Evolutionary conservation across 2,888 invertebrate genomes (phyloP), one percentile per base, ranked within the genome.

Genomic region (Lochmaea crataegi): DNA sequence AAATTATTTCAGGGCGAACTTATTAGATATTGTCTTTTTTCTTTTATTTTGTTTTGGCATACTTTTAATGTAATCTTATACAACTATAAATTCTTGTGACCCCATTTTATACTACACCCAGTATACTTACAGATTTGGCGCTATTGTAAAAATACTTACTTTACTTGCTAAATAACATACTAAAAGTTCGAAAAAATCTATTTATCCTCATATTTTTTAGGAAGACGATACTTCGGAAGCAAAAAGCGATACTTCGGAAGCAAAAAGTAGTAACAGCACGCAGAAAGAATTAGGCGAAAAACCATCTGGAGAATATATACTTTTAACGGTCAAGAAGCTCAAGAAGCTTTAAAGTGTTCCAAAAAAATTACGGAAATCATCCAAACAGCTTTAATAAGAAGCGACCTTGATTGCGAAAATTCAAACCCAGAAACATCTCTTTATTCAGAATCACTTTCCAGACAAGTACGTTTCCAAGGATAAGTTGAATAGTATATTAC

Each of bases 321-420:
- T 83, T 63, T 72, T 87, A 63, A 83, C 85, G 2, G 75, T 85
- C 58, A 86, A 86, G 87, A 87, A 78, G 78, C 86, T 12, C 76
- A 83, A 42, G 87, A 87, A 77, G 83, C 85, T 0, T 71, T 87
- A 16, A 83, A 81, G 65, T 86, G 85, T 75, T n/a, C n/a, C n/a
- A n/a, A n/a, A 77, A 82, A 84, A 69, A 82, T 87, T 16, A 84
- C 84, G 9, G 87, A 87, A 71, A 86, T 87, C 63, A 77, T 87
- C 65, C 84, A 86, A 71, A 85, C 82, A 65, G 87, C 86, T 10
- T 77, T 87, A 32, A 84, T 82, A 75, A 79, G 86, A 65, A 84
- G 82, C 74, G 82, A 83, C 38, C 81, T 79, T 14, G 80, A 82
- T 32, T 79, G 80, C 16, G 85, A 84, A 26, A 82, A 83, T 74